Evolutionary conservation across 2,113 vertebrate species (phyloP).

Genomic region (Trachemys scripta): DNA sequence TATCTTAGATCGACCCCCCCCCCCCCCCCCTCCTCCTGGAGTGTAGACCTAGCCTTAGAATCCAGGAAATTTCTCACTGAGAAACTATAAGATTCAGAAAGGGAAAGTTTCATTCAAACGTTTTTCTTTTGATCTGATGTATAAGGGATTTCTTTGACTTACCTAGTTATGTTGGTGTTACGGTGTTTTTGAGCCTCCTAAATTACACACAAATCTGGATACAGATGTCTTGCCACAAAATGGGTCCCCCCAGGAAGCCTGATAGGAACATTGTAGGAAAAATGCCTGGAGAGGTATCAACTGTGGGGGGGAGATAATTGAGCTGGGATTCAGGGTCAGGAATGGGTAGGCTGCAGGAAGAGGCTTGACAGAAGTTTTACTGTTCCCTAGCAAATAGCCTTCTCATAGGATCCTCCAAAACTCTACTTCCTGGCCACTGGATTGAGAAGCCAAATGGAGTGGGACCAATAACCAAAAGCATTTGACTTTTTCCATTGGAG

Average conservation of each 20-base stretch:
- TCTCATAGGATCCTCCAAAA: neutral
- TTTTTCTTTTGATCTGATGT: neutral
- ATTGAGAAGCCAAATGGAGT: neutral
- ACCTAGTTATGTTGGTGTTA: neutral
- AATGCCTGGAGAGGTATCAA: neutral
- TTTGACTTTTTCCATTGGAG: neutral
- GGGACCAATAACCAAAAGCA: neutral
- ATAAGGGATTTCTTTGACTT: neutral
- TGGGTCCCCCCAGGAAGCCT: neutral
- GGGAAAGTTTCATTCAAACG: neutral
- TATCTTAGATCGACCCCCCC: too few species aligned
- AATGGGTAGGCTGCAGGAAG: neutral
- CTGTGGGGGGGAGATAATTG: neutral
- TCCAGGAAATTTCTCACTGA: neutral
- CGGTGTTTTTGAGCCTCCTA: neutral
- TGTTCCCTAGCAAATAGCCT: neutral
- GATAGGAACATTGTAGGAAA: neutral
- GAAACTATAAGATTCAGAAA: neutral
- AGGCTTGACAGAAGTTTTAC: neutral
- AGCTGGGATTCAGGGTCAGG: neutral
- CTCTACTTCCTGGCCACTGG: neutral
- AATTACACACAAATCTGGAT: neutral
- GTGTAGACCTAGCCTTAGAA: neutral
- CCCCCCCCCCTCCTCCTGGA: too few species aligned
- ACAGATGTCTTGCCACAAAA: neutral